These are phyloP conservation scores for Danaus chrysippus DNA, from an alignment of 2,888 invertebrate genomes.

Conservation along the genomic window DNA sequence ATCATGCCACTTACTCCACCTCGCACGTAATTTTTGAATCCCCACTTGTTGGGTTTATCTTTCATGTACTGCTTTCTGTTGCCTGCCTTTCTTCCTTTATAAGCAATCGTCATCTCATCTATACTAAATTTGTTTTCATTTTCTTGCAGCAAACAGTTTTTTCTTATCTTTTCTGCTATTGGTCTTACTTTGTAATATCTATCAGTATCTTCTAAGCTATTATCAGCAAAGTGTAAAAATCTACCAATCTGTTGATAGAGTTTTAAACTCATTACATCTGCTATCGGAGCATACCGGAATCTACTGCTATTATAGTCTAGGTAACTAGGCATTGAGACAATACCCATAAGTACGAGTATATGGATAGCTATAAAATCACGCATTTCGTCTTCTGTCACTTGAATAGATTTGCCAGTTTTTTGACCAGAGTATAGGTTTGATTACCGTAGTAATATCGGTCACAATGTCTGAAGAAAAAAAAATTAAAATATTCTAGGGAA, in stretches of 20 bases:
- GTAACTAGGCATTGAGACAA: conserved; percentile 37
- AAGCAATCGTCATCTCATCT: conserved; percentile 47
- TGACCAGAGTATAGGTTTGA: conserved; percentile 32
- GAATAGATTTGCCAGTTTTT: conserved; percentile 29
- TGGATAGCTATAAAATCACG: conserved; percentile 38
- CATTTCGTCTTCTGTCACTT: conserved; percentile 33
- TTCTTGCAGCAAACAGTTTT: conserved; percentile 26
- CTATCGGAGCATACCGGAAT: conserved; percentile 31
- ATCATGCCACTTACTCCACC: no score
- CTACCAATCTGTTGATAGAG: conserved; percentile 37
- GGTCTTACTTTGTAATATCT: conserved; percentile 41
- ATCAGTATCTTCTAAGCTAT: conserved; percentile 33
- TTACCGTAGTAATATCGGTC: conserved; percentile 24
- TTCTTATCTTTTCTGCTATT: conserved; percentile 31
- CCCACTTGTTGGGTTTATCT: no score
- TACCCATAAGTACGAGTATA: conserved; percentile 41
- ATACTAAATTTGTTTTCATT: conserved; percentile 37
- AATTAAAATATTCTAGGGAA: conserved; percentile 22
- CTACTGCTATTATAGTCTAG: conserved; percentile 35
- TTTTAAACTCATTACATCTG: conserved; percentile 39
- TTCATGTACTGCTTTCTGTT: no score
- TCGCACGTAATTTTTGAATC: no score
- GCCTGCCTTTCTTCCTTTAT: no score
- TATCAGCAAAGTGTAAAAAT: conserved; percentile 39
- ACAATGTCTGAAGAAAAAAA: conserved; percentile 30